These are phyloP conservation scores for Circaetus gallicus DNA, from an alignment of 2,113 vertebrate genomes.

Conservation along the genomic window DNA sequence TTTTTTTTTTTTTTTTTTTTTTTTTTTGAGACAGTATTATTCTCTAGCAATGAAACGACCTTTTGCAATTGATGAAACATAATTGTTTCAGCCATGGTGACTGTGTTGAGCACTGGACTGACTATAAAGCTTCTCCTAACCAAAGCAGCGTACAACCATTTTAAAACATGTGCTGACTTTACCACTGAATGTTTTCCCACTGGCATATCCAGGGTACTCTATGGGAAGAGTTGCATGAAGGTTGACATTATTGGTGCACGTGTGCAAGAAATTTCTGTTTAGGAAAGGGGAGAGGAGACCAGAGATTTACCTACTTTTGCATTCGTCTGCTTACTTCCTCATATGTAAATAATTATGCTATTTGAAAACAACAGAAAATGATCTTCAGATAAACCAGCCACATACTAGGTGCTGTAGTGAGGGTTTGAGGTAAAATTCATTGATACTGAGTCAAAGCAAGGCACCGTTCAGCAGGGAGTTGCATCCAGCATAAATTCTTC, in stretches of 20 bases:
- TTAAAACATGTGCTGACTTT: neutral
- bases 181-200: neutral
- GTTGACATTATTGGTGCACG: neutral
- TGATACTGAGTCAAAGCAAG: neutral
- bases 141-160: neutral
- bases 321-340: neutral
- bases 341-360: neutral
- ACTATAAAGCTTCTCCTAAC: neutral
- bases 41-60: neutral
- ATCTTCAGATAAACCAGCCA: neutral
- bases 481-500: neutral
- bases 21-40: neutral
- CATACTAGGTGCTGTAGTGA: neutral
- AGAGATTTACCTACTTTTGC: neutral
- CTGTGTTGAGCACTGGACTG: neutral
- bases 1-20: neutral
- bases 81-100: neutral
- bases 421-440: neutral
- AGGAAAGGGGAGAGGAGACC: neutral
- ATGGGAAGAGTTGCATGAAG: neutral
- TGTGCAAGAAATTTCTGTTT: neutral
- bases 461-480: neutral
- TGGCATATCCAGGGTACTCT: neutral
- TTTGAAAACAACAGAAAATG: neutral
- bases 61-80: neutral